Evolutionary conservation across 2,797 vertebrate genomes (phyloP).

Genomic region (Gadopsis marmoratus): DNA sequence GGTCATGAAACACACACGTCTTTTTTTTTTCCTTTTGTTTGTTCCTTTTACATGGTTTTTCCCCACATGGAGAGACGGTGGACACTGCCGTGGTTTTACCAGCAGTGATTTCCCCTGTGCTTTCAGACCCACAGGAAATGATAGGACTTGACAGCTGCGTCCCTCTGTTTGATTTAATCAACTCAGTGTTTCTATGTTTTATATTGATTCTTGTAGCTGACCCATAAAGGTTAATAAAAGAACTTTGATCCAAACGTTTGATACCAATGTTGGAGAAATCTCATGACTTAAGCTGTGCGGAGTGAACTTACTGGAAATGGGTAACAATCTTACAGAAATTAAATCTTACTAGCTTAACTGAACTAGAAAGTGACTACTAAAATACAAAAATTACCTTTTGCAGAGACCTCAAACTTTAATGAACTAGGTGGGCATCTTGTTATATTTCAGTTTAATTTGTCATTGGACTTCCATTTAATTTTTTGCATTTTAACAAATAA

Average conservation of each 20-base stretch:
- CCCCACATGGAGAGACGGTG: conserved; percentile 37
- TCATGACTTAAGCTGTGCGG: neutral
- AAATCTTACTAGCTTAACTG: neutral
- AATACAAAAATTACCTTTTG: neutral
- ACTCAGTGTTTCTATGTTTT: conserved; percentile 57
- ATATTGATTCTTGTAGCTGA: conserved; percentile 63
- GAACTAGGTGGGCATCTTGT: neutral
- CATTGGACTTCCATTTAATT: neutral
- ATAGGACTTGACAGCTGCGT: conserved; percentile 68
- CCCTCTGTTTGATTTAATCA: conserved; percentile 69
- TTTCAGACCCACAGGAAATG: conserved; percentile 64
- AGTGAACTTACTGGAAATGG: conserved; percentile 5
- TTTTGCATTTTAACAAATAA: too few species aligned
- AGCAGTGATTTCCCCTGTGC: conserved; percentile 67
- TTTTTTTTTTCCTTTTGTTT: conserved; percentile 16
- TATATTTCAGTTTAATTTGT: neutral
- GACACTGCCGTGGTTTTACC: conserved; percentile 23
- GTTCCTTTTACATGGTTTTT: conserved; percentile 23
- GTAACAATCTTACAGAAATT: neutral
- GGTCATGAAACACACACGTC: conserved; percentile 25
- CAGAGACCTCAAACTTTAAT: neutral
- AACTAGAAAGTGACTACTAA: neutral
- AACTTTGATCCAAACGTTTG: conserved; percentile 43
- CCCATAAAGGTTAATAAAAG: conserved; percentile 66
- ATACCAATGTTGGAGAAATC: neutral